phyloP scores from a whole-genome alignment of 2,888 invertebrate species.

The Melanostoma mellinum region DNA sequence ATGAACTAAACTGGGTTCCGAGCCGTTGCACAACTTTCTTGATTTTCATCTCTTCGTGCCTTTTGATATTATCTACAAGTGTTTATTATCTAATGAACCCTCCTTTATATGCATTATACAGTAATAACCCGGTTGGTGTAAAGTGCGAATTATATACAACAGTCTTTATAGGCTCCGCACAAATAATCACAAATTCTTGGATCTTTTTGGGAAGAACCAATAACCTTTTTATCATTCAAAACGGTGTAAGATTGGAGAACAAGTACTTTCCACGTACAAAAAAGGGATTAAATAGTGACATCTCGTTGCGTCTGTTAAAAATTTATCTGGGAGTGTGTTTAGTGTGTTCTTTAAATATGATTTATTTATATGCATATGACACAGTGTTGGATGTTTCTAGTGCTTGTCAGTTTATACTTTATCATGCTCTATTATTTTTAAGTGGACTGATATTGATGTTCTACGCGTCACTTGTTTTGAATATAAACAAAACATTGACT shows the following conservation, averaged over 20 bases:
- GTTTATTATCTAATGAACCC: too few relatives aligned
- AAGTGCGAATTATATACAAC: neutral
- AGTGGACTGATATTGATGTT: slow-evolving; percentile 1
- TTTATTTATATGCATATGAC: neutral
- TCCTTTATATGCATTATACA: too few relatives aligned
- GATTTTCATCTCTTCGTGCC: too few relatives aligned
- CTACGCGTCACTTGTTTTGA: neutral
- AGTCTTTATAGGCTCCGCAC: neutral
- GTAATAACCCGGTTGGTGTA: neutral
- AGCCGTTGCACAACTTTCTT: too few relatives aligned
- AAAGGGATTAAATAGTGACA: neutral
- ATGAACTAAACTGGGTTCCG: too few relatives aligned
- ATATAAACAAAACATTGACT: neutral
- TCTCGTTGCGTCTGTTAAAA: neutral
- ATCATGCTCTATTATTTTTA: neutral
- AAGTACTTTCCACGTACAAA: neutral
- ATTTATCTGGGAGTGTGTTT: neutral
- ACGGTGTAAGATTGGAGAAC: neutral
- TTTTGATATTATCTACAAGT: too few relatives aligned
- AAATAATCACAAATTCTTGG: neutral
- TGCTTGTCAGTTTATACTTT: neutral
- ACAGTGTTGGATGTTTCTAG: neutral
- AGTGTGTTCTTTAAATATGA: neutral
- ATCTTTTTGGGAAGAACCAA: neutral
- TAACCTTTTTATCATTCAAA: neutral